phyloP scores from a whole-genome alignment of 2,888 invertebrate species.

The Lasioglossum morio region DNA sequence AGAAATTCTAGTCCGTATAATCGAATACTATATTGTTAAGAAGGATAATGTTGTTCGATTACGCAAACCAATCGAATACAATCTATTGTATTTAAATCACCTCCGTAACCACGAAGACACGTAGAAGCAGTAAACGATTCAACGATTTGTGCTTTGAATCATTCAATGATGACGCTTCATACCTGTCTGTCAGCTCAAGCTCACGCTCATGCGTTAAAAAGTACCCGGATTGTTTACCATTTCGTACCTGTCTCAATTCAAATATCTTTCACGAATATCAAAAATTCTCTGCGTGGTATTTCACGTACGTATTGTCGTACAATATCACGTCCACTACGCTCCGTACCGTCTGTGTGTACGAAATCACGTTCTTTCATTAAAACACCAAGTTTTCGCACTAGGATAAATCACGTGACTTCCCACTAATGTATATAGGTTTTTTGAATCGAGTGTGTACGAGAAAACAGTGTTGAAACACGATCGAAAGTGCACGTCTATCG shows the following conservation, averaged over 20 bases:
- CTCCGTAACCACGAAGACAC: conserved; percentile 11
- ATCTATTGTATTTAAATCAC: conserved; percentile 58
- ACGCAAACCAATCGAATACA: conserved; percentile 48
- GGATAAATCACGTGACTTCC: conserved; percentile 31
- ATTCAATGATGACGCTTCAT: conserved; percentile 46
- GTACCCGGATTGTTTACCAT: conserved; percentile 8
- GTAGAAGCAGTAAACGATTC: not conserved
- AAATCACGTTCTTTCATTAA: not conserved
- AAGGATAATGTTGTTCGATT: conserved; percentile 41
- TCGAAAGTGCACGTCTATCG: not conserved
- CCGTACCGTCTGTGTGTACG: not conserved
- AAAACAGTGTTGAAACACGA: not conserved
- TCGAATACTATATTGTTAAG: conserved; percentile 15
- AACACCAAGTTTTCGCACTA: not conserved
- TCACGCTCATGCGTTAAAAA: conserved; percentile 12
- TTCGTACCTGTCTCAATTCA: not conserved
- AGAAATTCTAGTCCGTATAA: not conserved
- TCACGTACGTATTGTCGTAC: not conserved
- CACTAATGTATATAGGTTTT: not conserved
- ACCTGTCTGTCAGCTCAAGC: conserved; percentile 38
- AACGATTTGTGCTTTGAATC: conserved; percentile 23
- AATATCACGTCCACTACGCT: not conserved
- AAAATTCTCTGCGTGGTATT: not conserved
- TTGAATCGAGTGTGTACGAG: not conserved
- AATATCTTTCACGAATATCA: not conserved